Base-by-base conservation (phyloP, 2,888 invertebrate species). In the Drosophila picticornis region DNA sequence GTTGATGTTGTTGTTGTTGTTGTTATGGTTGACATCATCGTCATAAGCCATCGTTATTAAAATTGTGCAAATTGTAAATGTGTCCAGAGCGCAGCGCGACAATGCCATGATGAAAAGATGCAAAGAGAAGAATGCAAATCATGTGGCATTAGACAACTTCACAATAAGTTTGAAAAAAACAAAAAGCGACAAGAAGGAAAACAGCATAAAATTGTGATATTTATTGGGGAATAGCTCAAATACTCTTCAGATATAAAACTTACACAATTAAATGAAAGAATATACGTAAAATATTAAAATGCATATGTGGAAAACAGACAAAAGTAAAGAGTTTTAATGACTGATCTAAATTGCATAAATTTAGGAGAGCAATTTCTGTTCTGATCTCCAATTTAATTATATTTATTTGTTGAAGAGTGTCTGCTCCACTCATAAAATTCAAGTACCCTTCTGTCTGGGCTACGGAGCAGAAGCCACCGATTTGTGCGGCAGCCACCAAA, bases 1-100 rank as follows among this genome's bases (percentile, higher is more conserved):
- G 63, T 76, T 64, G 78, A 71, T 66, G 74, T 71, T 65, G 59
- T 71, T 19, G 4, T 38, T 40, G 40, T 40, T n/a, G n/a, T n/a
- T n/a, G 46, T 46, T 19, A 25, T 46, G 16, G 27, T 46, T 70
- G 63, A 62, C 88, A 75, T 79, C 84, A 72, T 52, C 65, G 58
- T 61, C 65, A 75, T 79, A 85, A 88, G 77, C 75, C 87, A 71
- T 75, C 65, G 76, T 88, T 91, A 91, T 88, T 90, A 84, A 80
- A 89, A 89, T 90, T 90, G 71, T 58, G 65, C 77, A 69, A 88
- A 83, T 89, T 90, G 73, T 68, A 86, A 86, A 84, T 79, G 84
- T 75, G 75, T 81, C 84, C 88, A 56, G 56, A 56, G 48, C 46
- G 62, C 67, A n/a, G 27, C 48, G 38, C 75, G 67, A 77, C 69